Evolutionary conservation across 2,888 invertebrate genomes (phyloP), one percentile per base, ranked within the genome.

Genomic region (Caenorhabditis sp.): DNA sequence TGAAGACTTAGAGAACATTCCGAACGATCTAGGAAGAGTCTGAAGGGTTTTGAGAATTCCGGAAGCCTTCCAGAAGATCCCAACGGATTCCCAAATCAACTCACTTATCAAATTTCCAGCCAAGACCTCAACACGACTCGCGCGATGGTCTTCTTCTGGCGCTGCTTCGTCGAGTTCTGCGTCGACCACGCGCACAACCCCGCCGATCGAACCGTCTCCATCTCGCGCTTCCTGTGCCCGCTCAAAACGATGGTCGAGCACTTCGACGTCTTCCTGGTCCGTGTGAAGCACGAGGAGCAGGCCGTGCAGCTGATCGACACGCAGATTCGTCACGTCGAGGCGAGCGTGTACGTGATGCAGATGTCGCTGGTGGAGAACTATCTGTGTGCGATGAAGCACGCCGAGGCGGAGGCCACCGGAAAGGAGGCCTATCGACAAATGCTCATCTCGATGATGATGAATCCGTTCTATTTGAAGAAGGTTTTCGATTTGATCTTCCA

Each of bases 381-480:
- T 1, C 7, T 82, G 0, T 0, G n/a, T 12, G 69, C 59, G 14
- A 41, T 82, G 35, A 24, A 58, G 6, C 56, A 82, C 35, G 8
- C 51, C 2, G 38, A 26, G 5, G n/a, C 12, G 0, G 82, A 77
- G 10, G 68, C 59, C 66, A 8, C 73, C 0, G 82, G 82, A 16
- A 19, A 54, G 10, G 64, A 75, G 19, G 69, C 68, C 2, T 75
- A 70, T 54, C 72, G 51, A 24, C 26, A 47, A 7, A 24, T 61
- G 6, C 41, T 72, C 16, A 44, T 77, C 0, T 41, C 38, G 5
- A 56, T 82, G 41, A n/a, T 82, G 41, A 22, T 35, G 47, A 79
- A 79, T 56, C 22, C 24, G 12, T 79, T 70, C 64, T 70, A 79
- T 47, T 70, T 70, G 58, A 82, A 82, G 61, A 61, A 68, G 38